Percentiles rank a stretch among this genome's conserved stretches.
Evolutionary conservation across 2,888 invertebrate genomes (phyloP).

Genomic region (Ramazzottius varieornatus): DNA sequence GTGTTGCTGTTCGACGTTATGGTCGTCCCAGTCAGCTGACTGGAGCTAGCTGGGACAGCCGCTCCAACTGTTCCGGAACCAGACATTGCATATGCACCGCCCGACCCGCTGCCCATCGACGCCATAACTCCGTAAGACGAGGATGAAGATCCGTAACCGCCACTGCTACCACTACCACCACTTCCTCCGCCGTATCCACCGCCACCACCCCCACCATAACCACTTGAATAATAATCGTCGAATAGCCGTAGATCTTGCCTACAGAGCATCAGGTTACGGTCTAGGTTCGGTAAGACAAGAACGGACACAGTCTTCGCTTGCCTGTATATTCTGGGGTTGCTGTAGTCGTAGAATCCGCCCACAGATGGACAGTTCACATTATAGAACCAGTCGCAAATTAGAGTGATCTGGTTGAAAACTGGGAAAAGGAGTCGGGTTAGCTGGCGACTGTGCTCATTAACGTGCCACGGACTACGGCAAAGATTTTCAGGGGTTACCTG

Average conservation of each 20-base stretch:
- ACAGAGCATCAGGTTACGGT: background rate
- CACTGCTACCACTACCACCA: background rate
- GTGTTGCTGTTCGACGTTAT: too few species aligned
- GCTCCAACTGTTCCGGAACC: too few species aligned
- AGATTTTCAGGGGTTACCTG: background rate
- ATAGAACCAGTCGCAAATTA: background rate
- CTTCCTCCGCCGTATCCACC: background rate
- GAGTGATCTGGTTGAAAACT: background rate
- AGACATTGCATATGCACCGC: too few species aligned
- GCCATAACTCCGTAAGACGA: background rate
- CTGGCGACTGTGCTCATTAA: too few species aligned
- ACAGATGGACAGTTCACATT: background rate
- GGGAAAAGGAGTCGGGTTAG: background rate
- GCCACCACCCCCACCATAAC: background rate
- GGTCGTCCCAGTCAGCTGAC: too few species aligned
- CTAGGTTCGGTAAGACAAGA: background rate
- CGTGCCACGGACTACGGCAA: too few species aligned
- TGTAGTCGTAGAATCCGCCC: constrained; percentile 2
- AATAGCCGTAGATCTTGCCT: background rate
- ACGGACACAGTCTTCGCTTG: too few species aligned
- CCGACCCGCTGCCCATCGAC: too few species aligned
- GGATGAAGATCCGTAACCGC: too few species aligned
- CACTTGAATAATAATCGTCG: background rate
- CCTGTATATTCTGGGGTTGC: background rate
- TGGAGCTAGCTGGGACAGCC: too few species aligned